Evolutionary conservation across 2,113 vertebrate species (phyloP).

Genomic region (Cyprinodon brontotheroides): DNA sequence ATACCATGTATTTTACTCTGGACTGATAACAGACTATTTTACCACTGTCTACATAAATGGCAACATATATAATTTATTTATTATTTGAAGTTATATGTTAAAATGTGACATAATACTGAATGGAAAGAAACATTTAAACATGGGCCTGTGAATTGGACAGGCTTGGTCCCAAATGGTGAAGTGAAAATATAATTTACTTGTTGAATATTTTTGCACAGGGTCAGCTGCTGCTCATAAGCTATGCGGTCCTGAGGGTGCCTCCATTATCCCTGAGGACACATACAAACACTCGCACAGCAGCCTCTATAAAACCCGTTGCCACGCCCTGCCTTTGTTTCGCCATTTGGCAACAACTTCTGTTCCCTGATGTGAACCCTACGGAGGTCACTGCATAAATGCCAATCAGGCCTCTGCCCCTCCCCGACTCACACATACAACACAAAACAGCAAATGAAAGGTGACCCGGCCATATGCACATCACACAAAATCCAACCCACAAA

Average conservation of each 20-base stretch:
- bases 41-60: too few relatives aligned
- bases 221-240: conserved; percentile 70
- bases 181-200: conserved; percentile 75
- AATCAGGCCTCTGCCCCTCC: conserved; percentile 3
- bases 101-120: not conserved
- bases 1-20: too few relatives aligned
- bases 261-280: conserved; percentile 55
- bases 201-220: conserved; percentile 62
- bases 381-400: conserved; percentile 62
- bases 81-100: not conserved
- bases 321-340: conserved; percentile 72
- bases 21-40: too few relatives aligned
- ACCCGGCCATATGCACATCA: conserved; percentile 34
- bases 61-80: too few relatives aligned
- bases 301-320: conserved; percentile 68
- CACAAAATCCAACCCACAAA: conserved; percentile 30
- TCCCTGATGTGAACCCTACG: conserved; percentile 55
- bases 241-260: conserved; percentile 66
- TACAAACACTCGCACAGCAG: conserved; percentile 44
- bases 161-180: conserved; percentile 53
- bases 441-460: conserved; percentile 33
- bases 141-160: conserved; percentile 31
- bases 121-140: not conserved
- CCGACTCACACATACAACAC: not conserved
- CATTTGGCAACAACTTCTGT: conserved; percentile 73